Percentiles rank a stretch among this genome's conserved stretches.
These are phyloP conservation scores for Nebria salina DNA, from an alignment of 2,888 invertebrate genomes.

Conservation along the genomic window DNA sequence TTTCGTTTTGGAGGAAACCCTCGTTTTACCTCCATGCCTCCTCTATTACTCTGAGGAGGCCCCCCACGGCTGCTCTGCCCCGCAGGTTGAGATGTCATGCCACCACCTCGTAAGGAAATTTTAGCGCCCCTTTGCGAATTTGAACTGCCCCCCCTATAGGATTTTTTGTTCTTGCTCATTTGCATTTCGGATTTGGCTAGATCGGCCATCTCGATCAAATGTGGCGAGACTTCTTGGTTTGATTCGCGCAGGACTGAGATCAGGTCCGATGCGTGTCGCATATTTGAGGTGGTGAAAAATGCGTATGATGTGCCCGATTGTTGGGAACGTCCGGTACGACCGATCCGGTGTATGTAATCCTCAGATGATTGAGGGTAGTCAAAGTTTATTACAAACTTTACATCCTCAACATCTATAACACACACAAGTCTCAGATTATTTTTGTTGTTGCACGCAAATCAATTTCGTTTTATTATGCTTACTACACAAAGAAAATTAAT, in stretches of 20 bases:
- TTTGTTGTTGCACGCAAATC: constrained; percentile 50
- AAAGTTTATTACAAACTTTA: constrained; percentile 81
- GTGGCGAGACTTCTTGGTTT: constrained; percentile 67
- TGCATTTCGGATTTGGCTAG: constrained; percentile 38
- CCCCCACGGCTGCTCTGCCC: not conserved
- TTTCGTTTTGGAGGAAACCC: constrained; percentile 23
- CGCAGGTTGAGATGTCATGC: not conserved
- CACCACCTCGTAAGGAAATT: constrained; percentile 18
- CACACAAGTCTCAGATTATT: constrained; percentile 48
- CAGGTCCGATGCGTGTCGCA: constrained; percentile 73
- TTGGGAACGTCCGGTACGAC: constrained; percentile 74
- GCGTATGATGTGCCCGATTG: constrained; percentile 79
- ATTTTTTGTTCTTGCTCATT: constrained; percentile 28
- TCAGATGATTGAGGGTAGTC: constrained; percentile 81
- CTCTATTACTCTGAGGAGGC: constrained; percentile 12
- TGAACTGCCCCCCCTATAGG: constrained; percentile 13
- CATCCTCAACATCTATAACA: constrained; percentile 75
- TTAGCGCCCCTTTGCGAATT: not conserved
- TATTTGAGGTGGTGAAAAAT: constrained; percentile 74
- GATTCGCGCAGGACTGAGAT: constrained; percentile 77
- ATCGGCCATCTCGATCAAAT: constrained; percentile 41
- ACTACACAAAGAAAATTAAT: not conserved
- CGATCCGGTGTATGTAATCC: constrained; percentile 83
- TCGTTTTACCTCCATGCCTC: constrained; percentile 23
- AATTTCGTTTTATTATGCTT: not conserved